Evolutionary conservation across 1,140 invertebrate genomes (phyloP).

Genomic region (Macrosteles quadrilineatus): DNA sequence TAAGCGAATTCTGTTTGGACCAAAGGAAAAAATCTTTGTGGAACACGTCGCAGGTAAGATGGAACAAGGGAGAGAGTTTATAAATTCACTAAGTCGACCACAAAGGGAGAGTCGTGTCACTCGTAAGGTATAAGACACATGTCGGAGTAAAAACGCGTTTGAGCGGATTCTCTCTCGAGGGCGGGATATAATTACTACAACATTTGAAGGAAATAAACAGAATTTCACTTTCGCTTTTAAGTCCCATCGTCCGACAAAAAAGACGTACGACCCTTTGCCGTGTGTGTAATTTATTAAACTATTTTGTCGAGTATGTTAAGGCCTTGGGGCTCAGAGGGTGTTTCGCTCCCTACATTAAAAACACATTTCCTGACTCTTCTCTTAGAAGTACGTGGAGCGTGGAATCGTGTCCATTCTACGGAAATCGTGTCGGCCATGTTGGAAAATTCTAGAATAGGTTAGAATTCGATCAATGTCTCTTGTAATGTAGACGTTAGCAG

Average conservation of each 20-base stretch:
- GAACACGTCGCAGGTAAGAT: background rate
- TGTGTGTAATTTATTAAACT: constrained; percentile 18
- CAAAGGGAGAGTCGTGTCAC: constrained; percentile 16
- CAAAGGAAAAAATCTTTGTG: constrained; percentile 26
- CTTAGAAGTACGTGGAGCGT: background rate
- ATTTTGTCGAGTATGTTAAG: constrained; percentile 4
- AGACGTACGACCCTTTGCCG: constrained; percentile 13
- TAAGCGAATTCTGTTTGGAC: constrained; percentile 25
- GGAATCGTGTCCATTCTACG: too few species aligned
- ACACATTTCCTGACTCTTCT: constrained; percentile 11
- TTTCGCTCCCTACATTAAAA: constrained; percentile 1
- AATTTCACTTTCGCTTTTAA: constrained; percentile 12
- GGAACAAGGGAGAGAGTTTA: constrained; percentile 18
- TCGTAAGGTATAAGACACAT: constrained; percentile 15
- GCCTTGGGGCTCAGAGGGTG: background rate
- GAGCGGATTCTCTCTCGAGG: background rate
- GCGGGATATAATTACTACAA: constrained; percentile 1
- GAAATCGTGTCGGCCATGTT: too few species aligned
- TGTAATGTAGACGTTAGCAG: too few species aligned
- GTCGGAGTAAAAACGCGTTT: background rate
- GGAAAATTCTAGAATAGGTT: too few species aligned
- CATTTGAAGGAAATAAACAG: constrained; percentile 22
- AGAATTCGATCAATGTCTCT: too few species aligned
- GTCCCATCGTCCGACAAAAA: constrained; percentile 20
- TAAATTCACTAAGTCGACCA: constrained; percentile 22